A percentile compares a stretch with the other conserved stretches of the same genome.
phyloP scores from a whole-genome alignment of 1,140 invertebrate species.

The Papilio xuthus region DNA sequence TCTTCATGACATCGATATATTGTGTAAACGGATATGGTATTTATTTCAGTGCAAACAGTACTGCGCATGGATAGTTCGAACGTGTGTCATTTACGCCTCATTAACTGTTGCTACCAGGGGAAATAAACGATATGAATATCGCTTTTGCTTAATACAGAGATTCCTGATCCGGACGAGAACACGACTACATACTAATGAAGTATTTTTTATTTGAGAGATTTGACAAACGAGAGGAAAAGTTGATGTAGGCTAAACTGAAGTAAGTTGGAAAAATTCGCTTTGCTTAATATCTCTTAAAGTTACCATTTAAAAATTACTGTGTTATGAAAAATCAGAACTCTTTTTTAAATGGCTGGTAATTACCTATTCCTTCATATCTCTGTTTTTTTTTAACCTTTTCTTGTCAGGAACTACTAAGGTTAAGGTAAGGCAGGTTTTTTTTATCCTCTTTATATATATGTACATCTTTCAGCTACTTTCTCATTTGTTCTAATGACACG shows the following conservation, averaged over 20 bases:
- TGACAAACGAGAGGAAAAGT: background rate
- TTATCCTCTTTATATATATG: too few species aligned
- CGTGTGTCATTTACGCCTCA: constrained; percentile 40
- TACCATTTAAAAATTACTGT: too few species aligned
- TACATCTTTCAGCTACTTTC: background rate
- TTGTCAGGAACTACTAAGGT: too few species aligned
- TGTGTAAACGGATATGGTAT: constrained; percentile 24
- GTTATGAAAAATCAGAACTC: too few species aligned
- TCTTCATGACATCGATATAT: background rate
- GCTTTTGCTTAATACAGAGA: constrained; percentile 14
- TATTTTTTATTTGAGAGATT: constrained; percentile 2
- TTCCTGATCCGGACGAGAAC: background rate
- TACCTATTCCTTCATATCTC: too few species aligned
- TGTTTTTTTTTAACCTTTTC: too few species aligned
- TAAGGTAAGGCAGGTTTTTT: too few species aligned
- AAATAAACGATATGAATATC: constrained; percentile 33
- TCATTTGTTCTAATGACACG: constrained; percentile 15
- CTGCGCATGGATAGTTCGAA: constrained; percentile 16
- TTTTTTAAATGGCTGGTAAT: too few species aligned
- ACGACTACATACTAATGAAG: background rate
- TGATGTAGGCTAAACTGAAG: background rate
- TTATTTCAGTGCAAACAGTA: constrained; percentile 7
- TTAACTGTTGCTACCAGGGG: constrained; percentile 21
- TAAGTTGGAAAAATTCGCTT: too few species aligned
- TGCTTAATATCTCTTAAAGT: too few species aligned